Conservation (phyloP, 2,113 vertebrate genomes). For the Hypomesus transpacificus region DNA sequence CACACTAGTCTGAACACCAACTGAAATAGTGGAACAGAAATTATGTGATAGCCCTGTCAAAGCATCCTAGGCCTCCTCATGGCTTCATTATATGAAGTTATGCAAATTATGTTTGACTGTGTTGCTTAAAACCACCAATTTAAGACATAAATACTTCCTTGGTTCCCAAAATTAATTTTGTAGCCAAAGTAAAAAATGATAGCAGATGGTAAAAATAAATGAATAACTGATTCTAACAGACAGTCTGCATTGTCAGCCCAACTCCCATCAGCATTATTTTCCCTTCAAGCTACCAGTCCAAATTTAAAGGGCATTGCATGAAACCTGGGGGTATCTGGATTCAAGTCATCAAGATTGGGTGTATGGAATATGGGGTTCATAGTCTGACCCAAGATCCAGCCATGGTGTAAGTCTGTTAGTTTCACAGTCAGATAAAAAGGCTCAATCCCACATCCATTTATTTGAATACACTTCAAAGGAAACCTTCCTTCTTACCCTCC, state of each 20-base stretch:
- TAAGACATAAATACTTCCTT: too few relatives aligned
- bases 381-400: slow-evolving; percentile 9
- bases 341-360: slow-evolving; percentile 9
- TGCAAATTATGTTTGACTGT: not conserved
- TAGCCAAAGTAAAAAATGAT: too few relatives aligned
- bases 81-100: not conserved
- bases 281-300: slow-evolving; percentile 1
- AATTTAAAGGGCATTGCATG: slow-evolving; percentile 29
- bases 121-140: too few relatives aligned
- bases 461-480: too few relatives aligned
- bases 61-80: not conserved
- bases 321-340: slow-evolving; percentile 1
- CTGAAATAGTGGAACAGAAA: not conserved
- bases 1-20: too few relatives aligned
- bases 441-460: too few relatives aligned
- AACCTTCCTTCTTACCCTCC: too few relatives aligned
- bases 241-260: not conserved
- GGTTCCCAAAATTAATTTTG: too few relatives aligned
- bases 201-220: too few relatives aligned
- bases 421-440: slow-evolving; percentile 20
- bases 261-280: not conserved
- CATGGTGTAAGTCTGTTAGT: slow-evolving; percentile 14
- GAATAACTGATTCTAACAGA: too few relatives aligned
- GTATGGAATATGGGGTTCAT: slow-evolving; percentile 1
- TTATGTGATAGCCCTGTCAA: not conserved